A percentile compares a stretch with the other conserved stretches of the same genome.
Conservation (phyloP, 2,888 invertebrate species). For the Julus scandinavius region DNA sequence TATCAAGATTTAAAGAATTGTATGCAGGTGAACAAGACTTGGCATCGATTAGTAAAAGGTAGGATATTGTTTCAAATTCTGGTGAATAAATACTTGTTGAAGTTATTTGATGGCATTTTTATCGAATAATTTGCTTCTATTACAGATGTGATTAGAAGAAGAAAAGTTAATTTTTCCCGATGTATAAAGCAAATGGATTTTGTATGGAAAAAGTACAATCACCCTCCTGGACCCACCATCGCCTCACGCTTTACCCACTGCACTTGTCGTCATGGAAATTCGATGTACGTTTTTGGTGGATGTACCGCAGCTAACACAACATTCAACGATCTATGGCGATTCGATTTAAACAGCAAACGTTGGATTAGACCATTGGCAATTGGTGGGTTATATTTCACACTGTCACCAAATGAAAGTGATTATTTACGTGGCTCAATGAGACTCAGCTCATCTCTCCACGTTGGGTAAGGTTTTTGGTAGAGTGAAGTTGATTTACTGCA, state of each 20-base stretch:
- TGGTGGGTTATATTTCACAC: constrained; percentile 48
- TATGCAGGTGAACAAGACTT: constrained; percentile 85
- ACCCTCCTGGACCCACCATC: constrained; percentile 77
- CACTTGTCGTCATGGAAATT: constrained; percentile 74
- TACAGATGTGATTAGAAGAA: constrained; percentile 79
- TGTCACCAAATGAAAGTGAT: not conserved
- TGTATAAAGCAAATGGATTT: constrained; percentile 81
- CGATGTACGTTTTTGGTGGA: constrained; percentile 96
- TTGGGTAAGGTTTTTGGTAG: no score
- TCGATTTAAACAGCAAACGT: constrained; percentile 84
- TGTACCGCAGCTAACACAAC: constrained; percentile 94
- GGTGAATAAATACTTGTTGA: no score
- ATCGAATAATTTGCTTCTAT: not conserved
- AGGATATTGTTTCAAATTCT: constrained; percentile 59
- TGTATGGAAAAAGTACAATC: constrained; percentile 71
- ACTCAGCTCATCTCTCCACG: no score
- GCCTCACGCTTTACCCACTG: constrained; percentile 93
- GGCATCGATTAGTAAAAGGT: constrained; percentile 87
- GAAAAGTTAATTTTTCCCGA: constrained; percentile 78
- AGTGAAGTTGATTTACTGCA: no score
- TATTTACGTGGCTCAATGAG: no score
- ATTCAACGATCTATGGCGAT: constrained; percentile 95
- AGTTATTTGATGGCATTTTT: not conserved
- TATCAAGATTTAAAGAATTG: constrained; percentile 90
- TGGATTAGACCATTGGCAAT: constrained; percentile 86